Base-by-base conservation (phyloP, 2,113 vertebrate genomes). In the Addax nasomaculatus region DNA sequence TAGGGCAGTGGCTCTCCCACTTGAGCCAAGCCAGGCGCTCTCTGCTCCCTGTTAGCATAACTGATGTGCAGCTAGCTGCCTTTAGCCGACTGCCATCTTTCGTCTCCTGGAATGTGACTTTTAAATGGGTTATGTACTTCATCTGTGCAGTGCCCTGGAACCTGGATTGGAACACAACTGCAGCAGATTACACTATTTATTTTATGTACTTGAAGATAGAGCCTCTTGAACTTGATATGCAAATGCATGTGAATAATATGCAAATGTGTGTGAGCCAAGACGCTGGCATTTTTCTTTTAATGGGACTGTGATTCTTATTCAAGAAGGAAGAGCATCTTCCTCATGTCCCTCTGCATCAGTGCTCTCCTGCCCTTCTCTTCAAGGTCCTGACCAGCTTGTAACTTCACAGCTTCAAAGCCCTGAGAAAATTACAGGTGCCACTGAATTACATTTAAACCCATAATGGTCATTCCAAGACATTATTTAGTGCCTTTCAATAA, bases 221-320 rank as follows among this genome's bases (percentile, higher is more conserved):
- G 97, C 67, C 94, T 97, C 90, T 97, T 98, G 96, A 98, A 98
- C 97, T 98, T 88, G n/a, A 89, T 95, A 97, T 97, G 97, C 90
- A 98, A 97, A 98, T 95, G 0, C 4, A 83, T 45, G 39, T 87
- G 97, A 96, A 97, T 93, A 91, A 94, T 97, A 98, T 97, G 97
- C 95, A 97, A 97, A 98, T 96, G 36, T 93, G 62, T 30, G 53
- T 90, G 57, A 58, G 90, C 97, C 97, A 97, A 98, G 85, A 94
- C 4, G 23, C 90, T 95, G 94, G 94, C 94, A 96, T 97, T 97
- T 97, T 96, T 95, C 90, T 97, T 93, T 92, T 96, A 91, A 96
- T 73, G 91, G 81, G 83, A 80, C 88, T 64, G 55, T 79, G 85
- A 90, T 95, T 95, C 73, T 90, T 86, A 85, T 83, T 98, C 94